Evolutionary conservation across 2,113 vertebrate genomes (phyloP), one percentile per base, ranked within the genome.

Genomic region (Albula glossodonta): DNA sequence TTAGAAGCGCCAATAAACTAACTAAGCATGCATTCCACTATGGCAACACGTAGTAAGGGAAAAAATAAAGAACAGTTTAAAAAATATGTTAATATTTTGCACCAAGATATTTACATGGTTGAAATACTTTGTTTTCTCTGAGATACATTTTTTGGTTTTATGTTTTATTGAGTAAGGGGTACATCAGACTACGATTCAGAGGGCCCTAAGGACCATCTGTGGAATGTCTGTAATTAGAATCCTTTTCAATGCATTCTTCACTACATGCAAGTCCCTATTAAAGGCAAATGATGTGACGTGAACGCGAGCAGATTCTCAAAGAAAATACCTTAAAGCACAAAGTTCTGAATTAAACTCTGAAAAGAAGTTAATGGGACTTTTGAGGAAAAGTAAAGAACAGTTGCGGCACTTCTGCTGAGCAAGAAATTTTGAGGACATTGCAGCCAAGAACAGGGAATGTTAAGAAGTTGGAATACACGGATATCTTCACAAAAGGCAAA

Each of bases 361-460:
- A 78, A 88, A 85, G 91, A 93, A 88, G 89, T 87, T 89, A 91
- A 89, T 84, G 74, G 1, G 84, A 82, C 90, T 90, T 86, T 87
- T 86, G 70, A 79, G 87, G 83, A 88, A 51, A 41, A 51, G n/a
- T 5, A 31, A 63, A 2, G 48, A 82, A 22, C 70, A 85, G 41
- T n/a, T 89, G 80, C 87, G 70, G 86, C 91, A 89, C 88, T 86
- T 89, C 87, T 17, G 89, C 80, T 85, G 83, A 87, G 86, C 89
- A 78, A n/a, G 86, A 85, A 89, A 89, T 89, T 74, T 51, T 48
- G 80, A 87, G 81, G 88, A 90, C 85, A 89, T 82, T 89, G 84
- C 87, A 78, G 83, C 89, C 88, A 87, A 90, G 77, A 83, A 83
- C 81, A n/a, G 84, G 88, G 89, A 90, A 90, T 85, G 85, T 49